These are phyloP conservation scores for Microchrysa polita DNA, from an alignment of 2,888 invertebrate genomes.

Conservation along the genomic window DNA sequence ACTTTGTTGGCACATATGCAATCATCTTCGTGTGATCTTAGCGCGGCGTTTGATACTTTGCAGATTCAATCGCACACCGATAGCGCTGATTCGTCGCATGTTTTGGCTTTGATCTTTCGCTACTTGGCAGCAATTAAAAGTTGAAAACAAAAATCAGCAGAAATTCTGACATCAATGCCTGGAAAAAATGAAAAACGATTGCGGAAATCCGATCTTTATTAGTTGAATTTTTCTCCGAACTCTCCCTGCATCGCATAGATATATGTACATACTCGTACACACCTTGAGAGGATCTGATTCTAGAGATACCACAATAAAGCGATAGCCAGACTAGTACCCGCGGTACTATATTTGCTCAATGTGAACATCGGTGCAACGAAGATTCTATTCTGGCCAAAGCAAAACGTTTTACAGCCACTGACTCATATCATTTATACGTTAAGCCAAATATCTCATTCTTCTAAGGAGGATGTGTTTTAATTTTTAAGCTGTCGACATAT, in stretches of 20 bases:
- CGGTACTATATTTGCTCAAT: no score
- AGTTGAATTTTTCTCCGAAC: conserved; percentile 27
- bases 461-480: conserved; percentile 39
- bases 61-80: conserved; percentile 21
- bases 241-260: neutral
- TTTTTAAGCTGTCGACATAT: conserved; percentile 44
- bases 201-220: conserved; percentile 42
- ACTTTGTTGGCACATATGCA: conserved; percentile 42
- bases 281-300: conserved; percentile 5
- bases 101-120: conserved; percentile 41
- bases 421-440: neutral
- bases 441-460: conserved; percentile 28
- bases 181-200: conserved; percentile 41
- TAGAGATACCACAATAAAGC: neutral
- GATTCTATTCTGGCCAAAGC: neutral
- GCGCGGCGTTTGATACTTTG: conserved; percentile 36
- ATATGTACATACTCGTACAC: no score
- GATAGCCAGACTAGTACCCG: no score
- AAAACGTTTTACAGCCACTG: conserved; percentile 5
- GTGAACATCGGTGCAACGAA: neutral
- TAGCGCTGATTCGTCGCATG: conserved; percentile 28
- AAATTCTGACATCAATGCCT: conserved; percentile 21
- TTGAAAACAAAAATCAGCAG: conserved; percentile 38
- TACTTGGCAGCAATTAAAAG: conserved; percentile 41
- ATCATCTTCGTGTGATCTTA: conserved; percentile 24